A percentile compares a stretch with the other conserved stretches of the same genome.
Conservation (phyloP, 2,113 vertebrate species). For the Todiramphus chloris region DNA sequence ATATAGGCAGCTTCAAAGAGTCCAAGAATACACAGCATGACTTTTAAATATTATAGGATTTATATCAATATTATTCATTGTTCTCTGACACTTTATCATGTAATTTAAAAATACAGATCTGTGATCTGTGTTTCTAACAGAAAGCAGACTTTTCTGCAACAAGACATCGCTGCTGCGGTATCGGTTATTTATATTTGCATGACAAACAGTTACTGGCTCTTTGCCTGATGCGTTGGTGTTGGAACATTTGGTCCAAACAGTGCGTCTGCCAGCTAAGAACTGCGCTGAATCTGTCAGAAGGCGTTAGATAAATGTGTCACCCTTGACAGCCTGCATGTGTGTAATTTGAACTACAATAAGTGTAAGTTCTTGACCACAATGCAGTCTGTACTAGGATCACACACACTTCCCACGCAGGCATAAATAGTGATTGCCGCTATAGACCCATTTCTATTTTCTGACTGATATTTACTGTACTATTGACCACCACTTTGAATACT, state of each 20-base stretch:
- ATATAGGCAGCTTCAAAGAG: neutral
- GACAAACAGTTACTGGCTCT: constrained; percentile 64
- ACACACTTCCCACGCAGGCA: constrained; percentile 8
- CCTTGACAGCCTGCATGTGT: constrained; percentile 62
- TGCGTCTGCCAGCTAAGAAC: constrained; percentile 81
- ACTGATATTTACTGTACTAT: neutral
- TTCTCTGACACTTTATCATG: neutral
- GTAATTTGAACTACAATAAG: constrained; percentile 18
- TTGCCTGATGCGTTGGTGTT: constrained; percentile 71
- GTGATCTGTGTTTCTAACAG: neutral
- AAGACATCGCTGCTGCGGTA: constrained; percentile 21
- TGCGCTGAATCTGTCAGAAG: constrained; percentile 81
- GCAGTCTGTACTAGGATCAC: neutral
- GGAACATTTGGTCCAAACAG: constrained; percentile 81
- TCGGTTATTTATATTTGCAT: constrained; percentile 70
- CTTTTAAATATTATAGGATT: neutral
- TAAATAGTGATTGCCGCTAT: constrained; percentile 3
- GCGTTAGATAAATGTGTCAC: constrained; percentile 70
- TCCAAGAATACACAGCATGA: neutral
- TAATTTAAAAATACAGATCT: neutral
- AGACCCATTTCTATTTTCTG: constrained; percentile 20
- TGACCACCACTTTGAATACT: neutral
- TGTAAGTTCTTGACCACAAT: constrained; percentile 34
- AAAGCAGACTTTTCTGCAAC: constrained; percentile 26
- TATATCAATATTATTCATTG: neutral